Evolutionary conservation across 2,888 invertebrate species (phyloP), one percentile per base, ranked within the genome.

Genomic region (Sicus ferrugineus): DNA sequence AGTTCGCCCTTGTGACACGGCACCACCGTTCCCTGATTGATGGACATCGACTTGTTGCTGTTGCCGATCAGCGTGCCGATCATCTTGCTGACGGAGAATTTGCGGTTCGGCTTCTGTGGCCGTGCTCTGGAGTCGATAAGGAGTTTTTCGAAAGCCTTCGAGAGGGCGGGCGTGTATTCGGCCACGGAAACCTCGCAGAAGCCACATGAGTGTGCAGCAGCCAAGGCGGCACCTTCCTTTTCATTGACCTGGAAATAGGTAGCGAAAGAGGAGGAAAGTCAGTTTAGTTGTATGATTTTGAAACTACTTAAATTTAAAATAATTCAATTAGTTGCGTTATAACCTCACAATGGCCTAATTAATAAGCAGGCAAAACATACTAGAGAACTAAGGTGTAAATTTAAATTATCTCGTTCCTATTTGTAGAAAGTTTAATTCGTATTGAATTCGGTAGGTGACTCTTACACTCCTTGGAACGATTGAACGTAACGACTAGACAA

Each of bases 131-230:
- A 90, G 79, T 92, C 92, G 71, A 89, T 88, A 34, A 93, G 86
- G 30, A 92, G 85, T 58, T 88, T 86, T 81, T 92, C 92, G 77
- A 93, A 91, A 69, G 92, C 90, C 61, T 91, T 88, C 84, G 92
- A 92, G 58, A 93, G 89, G 76, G 90, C 90, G 19, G 90, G 89
- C 28, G 90, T 91, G 84, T 93, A 93, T 83, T 93, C 93, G 0
- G 93, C 93, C 7, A 93, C 93, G 26, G 92, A 92, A n/a, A 93
- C 91, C 84, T 93, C 93, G 84, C 90, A 90, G 85, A 93, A 93
- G 63, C 90, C 91, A 74, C 91, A 91, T 23, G 90, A 89, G 81
- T 90, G 88, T 69, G 90, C 89, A 50, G 90, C 87, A 52, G 92
- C 91, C 46, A 90, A 82, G 31, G 89, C 87, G 76, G 91, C 89